Conservation (phyloP, 1,140 invertebrate species). For the Varroa destructor region DNA sequence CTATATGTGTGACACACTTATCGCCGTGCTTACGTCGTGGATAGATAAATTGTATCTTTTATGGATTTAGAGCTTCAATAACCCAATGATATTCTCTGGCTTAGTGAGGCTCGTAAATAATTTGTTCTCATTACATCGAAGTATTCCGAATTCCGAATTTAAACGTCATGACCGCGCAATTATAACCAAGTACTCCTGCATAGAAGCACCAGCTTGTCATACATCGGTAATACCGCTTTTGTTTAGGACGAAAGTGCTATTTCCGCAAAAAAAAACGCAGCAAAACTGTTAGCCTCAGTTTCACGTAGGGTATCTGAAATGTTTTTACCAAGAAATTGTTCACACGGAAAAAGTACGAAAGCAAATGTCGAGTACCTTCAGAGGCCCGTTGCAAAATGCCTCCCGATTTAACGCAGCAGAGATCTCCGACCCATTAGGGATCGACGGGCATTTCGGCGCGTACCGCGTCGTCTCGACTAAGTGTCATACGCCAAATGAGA, state of each 20-base stretch:
- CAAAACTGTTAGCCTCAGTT: neutral
- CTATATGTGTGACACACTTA: too few relatives aligned
- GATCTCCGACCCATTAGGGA: neutral
- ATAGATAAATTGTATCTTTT: too few relatives aligned
- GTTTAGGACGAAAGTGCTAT: neutral
- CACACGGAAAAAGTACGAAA: neutral
- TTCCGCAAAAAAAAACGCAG: neutral
- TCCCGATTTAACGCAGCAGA: too few relatives aligned
- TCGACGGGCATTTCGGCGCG: neutral
- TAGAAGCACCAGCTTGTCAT: neutral
- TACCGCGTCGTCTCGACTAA: constrained; percentile 45
- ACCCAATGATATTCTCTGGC: too few relatives aligned
- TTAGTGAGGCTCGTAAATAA: too few relatives aligned
- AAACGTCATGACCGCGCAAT: neutral
- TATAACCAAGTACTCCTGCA: neutral
- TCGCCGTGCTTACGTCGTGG: too few relatives aligned
- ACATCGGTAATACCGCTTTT: neutral
- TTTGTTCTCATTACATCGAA: neutral
- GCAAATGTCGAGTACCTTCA: neutral
- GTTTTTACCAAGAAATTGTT: neutral
- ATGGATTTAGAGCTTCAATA: too few relatives aligned
- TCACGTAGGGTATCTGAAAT: neutral
- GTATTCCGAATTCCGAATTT: neutral
- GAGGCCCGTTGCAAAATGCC: neutral
- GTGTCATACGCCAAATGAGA: constrained; percentile 47